These are phyloP conservation scores for Aphidius gifuensis DNA, from an alignment of 1,140 invertebrate species.

Conservation along the genomic window DNA sequence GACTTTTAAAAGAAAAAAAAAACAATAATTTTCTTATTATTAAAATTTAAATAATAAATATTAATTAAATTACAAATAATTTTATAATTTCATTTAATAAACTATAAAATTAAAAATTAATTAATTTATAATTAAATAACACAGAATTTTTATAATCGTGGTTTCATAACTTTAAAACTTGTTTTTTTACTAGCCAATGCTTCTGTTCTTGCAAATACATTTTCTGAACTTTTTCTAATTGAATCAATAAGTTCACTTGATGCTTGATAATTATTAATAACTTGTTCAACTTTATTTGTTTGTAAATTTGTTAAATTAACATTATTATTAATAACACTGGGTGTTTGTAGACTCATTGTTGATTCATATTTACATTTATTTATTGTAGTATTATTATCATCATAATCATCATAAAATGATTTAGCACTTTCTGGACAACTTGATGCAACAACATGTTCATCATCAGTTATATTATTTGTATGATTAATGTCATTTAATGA, in stretches of 20 bases:
- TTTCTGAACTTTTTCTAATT: slow-evolving; percentile 50
- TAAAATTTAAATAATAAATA: neutral
- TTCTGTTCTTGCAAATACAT: slow-evolving; percentile 53
- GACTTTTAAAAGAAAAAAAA: slow-evolving; percentile 1
- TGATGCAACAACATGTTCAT: slow-evolving; percentile 6
- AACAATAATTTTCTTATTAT: neutral
- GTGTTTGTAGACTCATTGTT: slow-evolving; percentile 17
- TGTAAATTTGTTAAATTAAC: slow-evolving; percentile 19
- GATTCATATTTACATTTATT: slow-evolving; percentile 17
- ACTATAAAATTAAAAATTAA: neutral
- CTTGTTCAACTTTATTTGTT: slow-evolving; percentile 18
- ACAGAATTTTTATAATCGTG: slow-evolving; percentile 41
- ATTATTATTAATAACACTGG: slow-evolving; percentile 7
- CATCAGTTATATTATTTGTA: slow-evolving; percentile 1
- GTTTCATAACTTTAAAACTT: slow-evolving; percentile 55
- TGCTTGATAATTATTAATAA: slow-evolving; percentile 41
- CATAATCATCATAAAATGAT: slow-evolving; percentile 17
- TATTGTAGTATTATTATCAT: slow-evolving; percentile 1
- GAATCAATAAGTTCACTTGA: slow-evolving; percentile 51
- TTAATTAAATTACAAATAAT: neutral
- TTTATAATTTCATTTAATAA: neutral
- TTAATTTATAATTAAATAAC: slow-evolving; percentile 1
- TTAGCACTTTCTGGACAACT: slow-evolving; percentile 21
- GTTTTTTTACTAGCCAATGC: slow-evolving; percentile 52
- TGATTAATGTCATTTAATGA: slow-evolving; percentile 18